Conservation (phyloP, 2,888 invertebrate genomes). For the Trimorus sp. region DNA sequence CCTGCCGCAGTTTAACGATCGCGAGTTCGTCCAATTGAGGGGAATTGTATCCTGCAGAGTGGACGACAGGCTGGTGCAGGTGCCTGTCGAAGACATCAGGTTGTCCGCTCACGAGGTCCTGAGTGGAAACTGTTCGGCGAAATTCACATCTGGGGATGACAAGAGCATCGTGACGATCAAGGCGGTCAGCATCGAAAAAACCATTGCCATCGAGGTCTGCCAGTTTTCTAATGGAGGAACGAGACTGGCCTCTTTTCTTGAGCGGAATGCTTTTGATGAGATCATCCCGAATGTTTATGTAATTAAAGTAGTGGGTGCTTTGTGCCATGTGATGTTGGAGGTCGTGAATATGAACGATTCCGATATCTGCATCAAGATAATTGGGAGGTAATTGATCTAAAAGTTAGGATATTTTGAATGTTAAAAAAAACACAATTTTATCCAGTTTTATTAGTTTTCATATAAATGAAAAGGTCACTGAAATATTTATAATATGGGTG, state of each 20-base stretch:
- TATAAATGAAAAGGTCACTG: too few relatives aligned
- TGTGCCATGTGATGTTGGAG: conserved; percentile 74
- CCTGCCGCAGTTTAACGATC: conserved; percentile 73
- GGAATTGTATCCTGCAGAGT: conserved; percentile 73
- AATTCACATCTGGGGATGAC: conserved; percentile 58
- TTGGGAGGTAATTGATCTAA: too few relatives aligned
- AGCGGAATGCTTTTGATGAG: conserved; percentile 70
- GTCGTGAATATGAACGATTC: conserved; percentile 64
- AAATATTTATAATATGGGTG: too few relatives aligned
- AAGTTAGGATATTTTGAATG: too few relatives aligned
- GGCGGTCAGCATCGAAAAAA: conserved; percentile 71
- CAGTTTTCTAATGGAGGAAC: conserved; percentile 48
- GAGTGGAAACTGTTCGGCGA: conserved; percentile 65
- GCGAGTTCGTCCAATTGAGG: conserved; percentile 63
- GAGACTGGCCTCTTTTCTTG: conserved; percentile 68
- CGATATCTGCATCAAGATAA: neutral
- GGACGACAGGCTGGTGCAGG: conserved; percentile 73
- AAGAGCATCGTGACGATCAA: conserved; percentile 71
- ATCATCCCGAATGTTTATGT: conserved; percentile 69
- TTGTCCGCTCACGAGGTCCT: conserved; percentile 68
- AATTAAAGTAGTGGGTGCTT: conserved; percentile 66
- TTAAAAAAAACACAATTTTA: too few relatives aligned
- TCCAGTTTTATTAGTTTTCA: too few relatives aligned
- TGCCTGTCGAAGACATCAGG: conserved; percentile 67
- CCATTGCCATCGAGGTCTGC: conserved; percentile 62